Conservation (phyloP, 64 coral and sea anemone species). For the Pocillopora verrucosa region DNA sequence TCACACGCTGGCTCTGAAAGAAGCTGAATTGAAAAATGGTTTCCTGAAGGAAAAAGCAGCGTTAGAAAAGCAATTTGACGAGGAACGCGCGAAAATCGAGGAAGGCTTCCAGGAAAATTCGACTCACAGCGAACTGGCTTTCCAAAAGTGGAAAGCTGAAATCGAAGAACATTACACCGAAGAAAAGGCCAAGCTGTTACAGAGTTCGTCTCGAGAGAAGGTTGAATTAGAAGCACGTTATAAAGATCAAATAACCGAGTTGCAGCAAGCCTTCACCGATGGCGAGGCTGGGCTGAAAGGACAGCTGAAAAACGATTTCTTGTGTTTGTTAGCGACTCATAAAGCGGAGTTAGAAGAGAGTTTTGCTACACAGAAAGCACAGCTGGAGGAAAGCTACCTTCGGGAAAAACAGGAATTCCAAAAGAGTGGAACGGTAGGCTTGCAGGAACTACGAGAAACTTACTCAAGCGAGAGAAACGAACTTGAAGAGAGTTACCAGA, state of each 20-base stretch:
- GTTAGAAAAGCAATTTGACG: constrained; percentile 72
- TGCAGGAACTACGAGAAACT: constrained; percentile 80
- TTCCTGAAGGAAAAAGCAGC: constrained; percentile 77
- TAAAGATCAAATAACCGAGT: constrained; percentile 84
- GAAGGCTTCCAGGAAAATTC: constrained; percentile 84
- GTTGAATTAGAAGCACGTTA: constrained; percentile 77
- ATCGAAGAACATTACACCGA: constrained; percentile 81
- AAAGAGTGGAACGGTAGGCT: constrained; percentile 58
- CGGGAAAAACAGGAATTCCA: constrained; percentile 75
- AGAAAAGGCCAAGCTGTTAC: constrained; percentile 85
- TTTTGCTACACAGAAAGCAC: constrained; percentile 71
- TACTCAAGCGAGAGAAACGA: constrained; percentile 82
- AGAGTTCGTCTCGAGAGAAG: constrained; percentile 74
- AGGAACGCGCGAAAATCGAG: constrained; percentile 82
- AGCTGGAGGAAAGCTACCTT: constrained; percentile 82
- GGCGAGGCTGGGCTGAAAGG: constrained; percentile 94
- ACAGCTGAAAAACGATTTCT: constrained; percentile 92
- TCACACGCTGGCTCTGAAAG: constrained; percentile 64
- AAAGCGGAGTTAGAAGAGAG: constrained; percentile 90
- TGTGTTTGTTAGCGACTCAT: constrained; percentile 66
- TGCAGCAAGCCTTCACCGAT: constrained; percentile 85
- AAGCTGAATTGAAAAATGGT: constrained; percentile 77
- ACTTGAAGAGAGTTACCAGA: constrained; percentile 90
- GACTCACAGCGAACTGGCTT: constrained; percentile 68
- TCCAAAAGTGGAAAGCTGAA: constrained; percentile 95